These are phyloP conservation scores for Pachycephus smyrnensis DNA, from an alignment of 2,888 invertebrate species.

Conservation along the genomic window DNA sequence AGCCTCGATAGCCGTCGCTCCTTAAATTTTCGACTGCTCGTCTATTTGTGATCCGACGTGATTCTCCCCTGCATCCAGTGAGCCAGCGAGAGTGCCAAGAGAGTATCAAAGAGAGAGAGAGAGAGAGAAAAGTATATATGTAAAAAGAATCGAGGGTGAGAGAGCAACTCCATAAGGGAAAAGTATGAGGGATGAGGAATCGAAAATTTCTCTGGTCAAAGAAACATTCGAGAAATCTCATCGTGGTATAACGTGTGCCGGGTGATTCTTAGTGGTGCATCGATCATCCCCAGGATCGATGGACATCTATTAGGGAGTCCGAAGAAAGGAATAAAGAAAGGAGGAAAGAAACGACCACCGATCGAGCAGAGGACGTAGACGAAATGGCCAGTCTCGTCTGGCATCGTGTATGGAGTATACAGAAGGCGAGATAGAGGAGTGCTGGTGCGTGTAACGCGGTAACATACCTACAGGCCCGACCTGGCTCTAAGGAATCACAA, in stretches of 20 bases:
- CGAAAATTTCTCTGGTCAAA: neutral
- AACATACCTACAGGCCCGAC: neutral
- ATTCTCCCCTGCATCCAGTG: constrained; percentile 29
- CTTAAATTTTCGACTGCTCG: constrained; percentile 11
- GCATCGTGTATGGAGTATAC: neutral
- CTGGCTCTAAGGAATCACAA: constrained; percentile 4
- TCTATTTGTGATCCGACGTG: constrained; percentile 23
- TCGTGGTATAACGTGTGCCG: neutral
- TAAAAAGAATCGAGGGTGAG: neutral
- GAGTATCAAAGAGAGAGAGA: neutral
- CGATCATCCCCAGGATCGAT: neutral
- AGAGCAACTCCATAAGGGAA: neutral
- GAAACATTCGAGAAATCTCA: neutral
- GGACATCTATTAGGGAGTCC: constrained; percentile 8
- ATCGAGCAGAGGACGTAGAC: neutral
- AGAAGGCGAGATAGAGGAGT: neutral
- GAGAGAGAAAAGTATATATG: neutral
- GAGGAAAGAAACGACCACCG: constrained; percentile 11
- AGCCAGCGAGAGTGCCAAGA: neutral
- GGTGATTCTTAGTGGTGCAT: neutral
- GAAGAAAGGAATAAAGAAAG: constrained; percentile 1
- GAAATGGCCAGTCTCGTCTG: neutral
- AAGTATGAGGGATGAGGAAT: neutral
- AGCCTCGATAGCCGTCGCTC: constrained; percentile 49
- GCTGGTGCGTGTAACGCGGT: neutral